phyloP scores from a whole-genome alignment of 2,113 vertebrate genomes.

The Corythornis cristatus region DNA sequence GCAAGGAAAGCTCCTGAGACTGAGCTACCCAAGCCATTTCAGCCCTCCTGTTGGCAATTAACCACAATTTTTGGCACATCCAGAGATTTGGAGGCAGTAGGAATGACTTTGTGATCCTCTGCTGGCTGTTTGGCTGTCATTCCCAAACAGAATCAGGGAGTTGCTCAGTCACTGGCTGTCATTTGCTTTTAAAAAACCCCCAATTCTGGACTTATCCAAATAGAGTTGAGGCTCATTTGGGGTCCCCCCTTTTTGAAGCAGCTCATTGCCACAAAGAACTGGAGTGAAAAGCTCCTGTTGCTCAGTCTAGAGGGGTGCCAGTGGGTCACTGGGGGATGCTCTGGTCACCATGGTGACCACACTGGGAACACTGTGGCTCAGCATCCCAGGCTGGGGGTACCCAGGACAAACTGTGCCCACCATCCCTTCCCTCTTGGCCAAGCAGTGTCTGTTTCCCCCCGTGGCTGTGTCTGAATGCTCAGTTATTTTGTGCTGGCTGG shows the following conservation, averaged over 20 bases:
- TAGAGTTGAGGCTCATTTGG: too few relatives aligned
- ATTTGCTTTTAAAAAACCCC: background rate
- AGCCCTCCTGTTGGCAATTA: background rate
- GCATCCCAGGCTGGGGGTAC: background rate
- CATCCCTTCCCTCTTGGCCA: fast-evolving
- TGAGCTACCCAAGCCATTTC: background rate
- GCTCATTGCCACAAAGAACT: too few relatives aligned
- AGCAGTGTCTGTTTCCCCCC: background rate
- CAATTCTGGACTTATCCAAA: too few relatives aligned
- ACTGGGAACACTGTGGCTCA: background rate
- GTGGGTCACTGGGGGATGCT: too few relatives aligned
- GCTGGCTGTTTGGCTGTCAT: background rate
- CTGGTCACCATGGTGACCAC: too few relatives aligned
- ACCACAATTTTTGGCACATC: background rate
- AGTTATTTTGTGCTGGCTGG: background rate
- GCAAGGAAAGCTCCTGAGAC: background rate
- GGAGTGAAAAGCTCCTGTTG: too few relatives aligned
- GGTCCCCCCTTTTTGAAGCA: background rate
- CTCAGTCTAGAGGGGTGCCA: too few relatives aligned
- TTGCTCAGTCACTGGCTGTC: too few relatives aligned
- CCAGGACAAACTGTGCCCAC: background rate
- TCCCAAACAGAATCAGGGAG: background rate
- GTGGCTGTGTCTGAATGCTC: background rate
- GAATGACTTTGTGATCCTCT: background rate
- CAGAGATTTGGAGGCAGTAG: background rate